A percentile compares a stretch with the other conserved stretches of the same genome.
Conservation (phyloP, 2,888 invertebrate genomes). For the Hirudinaria manillensis region DNA sequence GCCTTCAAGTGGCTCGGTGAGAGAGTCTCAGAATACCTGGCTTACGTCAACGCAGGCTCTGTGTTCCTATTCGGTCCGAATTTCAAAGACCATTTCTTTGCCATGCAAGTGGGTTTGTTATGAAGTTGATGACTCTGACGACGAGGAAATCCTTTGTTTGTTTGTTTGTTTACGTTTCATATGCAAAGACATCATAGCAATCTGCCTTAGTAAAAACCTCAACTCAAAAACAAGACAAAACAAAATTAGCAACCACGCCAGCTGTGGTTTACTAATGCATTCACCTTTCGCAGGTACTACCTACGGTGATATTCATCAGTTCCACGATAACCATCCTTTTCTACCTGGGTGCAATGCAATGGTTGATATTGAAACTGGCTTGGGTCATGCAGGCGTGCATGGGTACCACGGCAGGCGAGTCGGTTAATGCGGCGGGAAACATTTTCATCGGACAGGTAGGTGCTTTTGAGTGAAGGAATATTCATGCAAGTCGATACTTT, state of each 20-base stretch:
- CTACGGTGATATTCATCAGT: conserved; percentile 86
- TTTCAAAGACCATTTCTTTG: conserved; percentile 62
- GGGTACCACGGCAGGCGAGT: conserved; percentile 88
- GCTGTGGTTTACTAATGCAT: background rate
- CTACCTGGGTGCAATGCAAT: conserved; percentile 76
- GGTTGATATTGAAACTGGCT: conserved; percentile 73
- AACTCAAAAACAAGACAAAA: too few relatives aligned
- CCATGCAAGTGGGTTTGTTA: conserved; percentile 65
- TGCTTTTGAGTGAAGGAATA: background rate
- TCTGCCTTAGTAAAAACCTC: too few relatives aligned
- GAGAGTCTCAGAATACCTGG: conserved; percentile 40
- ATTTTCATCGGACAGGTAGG: conserved; percentile 86
- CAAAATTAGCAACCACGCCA: background rate
- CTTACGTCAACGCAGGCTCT: conserved; percentile 61
- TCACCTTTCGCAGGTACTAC: conserved; percentile 59
- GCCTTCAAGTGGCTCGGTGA: conserved; percentile 62
- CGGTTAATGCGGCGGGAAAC: conserved; percentile 83
- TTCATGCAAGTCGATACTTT: background rate
- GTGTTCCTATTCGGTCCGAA: conserved; percentile 72
- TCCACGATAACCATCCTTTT: conserved; percentile 80
- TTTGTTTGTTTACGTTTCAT: too few relatives aligned
- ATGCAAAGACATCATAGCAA: too few relatives aligned
- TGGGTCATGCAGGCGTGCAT: conserved; percentile 64
- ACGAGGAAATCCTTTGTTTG: background rate
- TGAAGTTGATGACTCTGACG: conserved; percentile 43